These are phyloP conservation scores for Regulus satrapa DNA, from an alignment of 2,113 vertebrate genomes.

Conservation along the genomic window DNA sequence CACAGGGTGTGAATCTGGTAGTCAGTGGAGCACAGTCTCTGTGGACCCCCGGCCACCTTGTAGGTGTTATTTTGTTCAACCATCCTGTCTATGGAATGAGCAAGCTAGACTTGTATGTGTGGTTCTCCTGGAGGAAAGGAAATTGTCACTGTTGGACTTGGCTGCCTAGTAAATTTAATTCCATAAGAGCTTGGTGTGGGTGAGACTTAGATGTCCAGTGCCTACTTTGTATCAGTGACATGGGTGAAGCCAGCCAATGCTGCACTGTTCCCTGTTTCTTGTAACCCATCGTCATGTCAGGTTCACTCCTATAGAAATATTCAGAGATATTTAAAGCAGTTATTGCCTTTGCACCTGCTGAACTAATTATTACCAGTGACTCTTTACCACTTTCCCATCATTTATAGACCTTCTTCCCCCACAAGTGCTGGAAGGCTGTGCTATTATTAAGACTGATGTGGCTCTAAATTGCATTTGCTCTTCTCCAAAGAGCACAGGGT, in stretches of 20 bases:
- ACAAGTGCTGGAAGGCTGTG: not conserved
- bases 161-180: not conserved
- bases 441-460: not conserved
- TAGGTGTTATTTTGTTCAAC: not conserved
- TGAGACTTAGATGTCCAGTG: not conserved
- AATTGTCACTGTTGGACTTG: not conserved
- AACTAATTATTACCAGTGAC: not conserved
- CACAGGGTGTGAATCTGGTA: not conserved
- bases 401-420: not conserved
- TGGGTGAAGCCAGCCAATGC: not conserved
- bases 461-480: not conserved
- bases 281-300: not conserved
- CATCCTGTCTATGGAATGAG: not conserved
- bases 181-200: fast-evolving
- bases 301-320: not conserved
- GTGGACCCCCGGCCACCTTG: not conserved
- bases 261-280: not conserved
- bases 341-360: not conserved
- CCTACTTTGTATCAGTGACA: not conserved
- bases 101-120: not conserved
- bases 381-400: not conserved
- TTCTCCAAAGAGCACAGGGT: not conserved
- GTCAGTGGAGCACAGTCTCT: not conserved
- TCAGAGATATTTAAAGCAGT: not conserved
- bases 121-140: not conserved